Base-by-base conservation (phyloP, 2,797 vertebrate species). In the Cottoperca gobio region DNA sequence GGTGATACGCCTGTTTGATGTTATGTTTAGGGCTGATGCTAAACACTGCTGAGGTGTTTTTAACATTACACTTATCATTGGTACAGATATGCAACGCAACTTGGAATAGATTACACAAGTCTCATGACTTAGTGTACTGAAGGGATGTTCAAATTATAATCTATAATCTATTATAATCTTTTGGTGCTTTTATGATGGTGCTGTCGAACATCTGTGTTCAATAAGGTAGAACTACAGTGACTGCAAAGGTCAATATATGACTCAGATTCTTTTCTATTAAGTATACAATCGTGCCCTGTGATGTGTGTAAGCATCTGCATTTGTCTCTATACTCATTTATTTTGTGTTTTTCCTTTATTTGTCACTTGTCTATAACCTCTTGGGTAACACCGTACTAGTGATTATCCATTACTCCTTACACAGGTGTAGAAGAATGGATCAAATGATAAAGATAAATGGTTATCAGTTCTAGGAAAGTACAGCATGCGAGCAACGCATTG, bases 181-280 rank as follows among this genome's bases (percentile, higher is more conserved):
- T 9, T 54, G 33, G 26, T 61, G n/a, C 40, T 73, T 66, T 48
- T 19, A 57, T 45, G 26, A 67, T 7, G 37, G 24, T 46, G 8
- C 3, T 33, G 19, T 55, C 19, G 35, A 46, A 45, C 14, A 71
- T n/a, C n/a, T n/a, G 8, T 37, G 28, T 76, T 73, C 52, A 79
- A 40, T 61, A 61, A 58, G 4, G 33, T 43, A 26, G 9, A 78
- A 84, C 74, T 6, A 50, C 26, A 53, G 24, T 17, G 26, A 74
- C 39, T 42, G 63, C 17, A 67, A 76, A 73, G 42, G 26, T 37
- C 60, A 69, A 68, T 50, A 48, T 66, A 48, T 71, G 37, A 78
- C 62, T 86, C 61, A 50, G 43, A 69, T 76, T 19, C 37, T 78
- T 79, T 69, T 72, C 43, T 48, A 74, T 42, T 28, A 64, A 70